Evolutionary conservation across 1,140 invertebrate genomes (phyloP).

Genomic region (Sinonovacula constricta): DNA sequence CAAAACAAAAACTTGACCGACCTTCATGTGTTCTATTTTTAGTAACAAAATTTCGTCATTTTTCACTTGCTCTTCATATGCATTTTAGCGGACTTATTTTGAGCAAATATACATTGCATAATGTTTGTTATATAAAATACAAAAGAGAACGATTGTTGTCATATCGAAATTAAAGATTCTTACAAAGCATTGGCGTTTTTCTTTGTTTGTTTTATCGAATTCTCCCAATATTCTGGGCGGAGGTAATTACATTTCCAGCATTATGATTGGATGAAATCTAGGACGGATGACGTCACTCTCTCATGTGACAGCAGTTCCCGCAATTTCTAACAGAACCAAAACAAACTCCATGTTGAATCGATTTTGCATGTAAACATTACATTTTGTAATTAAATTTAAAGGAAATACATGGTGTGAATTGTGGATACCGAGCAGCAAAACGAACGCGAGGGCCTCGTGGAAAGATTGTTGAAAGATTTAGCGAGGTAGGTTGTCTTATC

Average conservation of each 20-base stretch:
- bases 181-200: no score
- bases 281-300: slow-evolving; percentile 19
- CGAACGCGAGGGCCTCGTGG: slow-evolving; percentile 46
- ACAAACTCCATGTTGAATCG: slow-evolving; percentile 54
- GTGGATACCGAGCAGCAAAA: slow-evolving; percentile 46
- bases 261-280: background rate
- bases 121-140: no score
- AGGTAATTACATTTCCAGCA: background rate
- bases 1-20: background rate
- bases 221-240: no score
- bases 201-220: no score
- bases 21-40: background rate
- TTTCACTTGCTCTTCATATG: background rate
- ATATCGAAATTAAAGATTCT: no score
- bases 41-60: background rate
- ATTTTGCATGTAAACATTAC: slow-evolving; percentile 31
- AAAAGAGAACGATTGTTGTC: no score
- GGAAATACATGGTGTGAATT: slow-evolving; percentile 18
- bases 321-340: slow-evolving; percentile 52
- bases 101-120: no score
- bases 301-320: slow-evolving; percentile 51
- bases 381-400: slow-evolving; percentile 13
- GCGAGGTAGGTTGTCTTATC: slow-evolving; percentile 13
- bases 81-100: background rate
- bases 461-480: slow-evolving; percentile 47